phyloP scores from a whole-genome alignment of 2,888 invertebrate genomes.

The Sussaba pulchella region DNA sequence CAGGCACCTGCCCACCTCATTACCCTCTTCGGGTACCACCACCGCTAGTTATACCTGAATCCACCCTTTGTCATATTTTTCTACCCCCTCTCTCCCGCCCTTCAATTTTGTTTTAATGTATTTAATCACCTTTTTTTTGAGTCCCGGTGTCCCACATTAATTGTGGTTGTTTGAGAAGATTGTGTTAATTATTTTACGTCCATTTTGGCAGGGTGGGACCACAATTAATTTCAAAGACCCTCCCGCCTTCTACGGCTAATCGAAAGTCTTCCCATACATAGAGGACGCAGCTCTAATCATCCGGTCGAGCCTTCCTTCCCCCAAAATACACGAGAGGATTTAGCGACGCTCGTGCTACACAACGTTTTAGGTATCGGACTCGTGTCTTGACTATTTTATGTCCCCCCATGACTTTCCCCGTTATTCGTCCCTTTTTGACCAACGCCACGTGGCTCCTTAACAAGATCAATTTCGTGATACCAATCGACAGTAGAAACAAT shows the following conservation, averaged over 20 bases:
- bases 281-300: constrained; percentile 41
- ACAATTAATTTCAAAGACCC: constrained; percentile 50
- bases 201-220: too few relatives aligned
- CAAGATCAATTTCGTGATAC: constrained; percentile 58
- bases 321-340: constrained; percentile 21
- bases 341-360: constrained; percentile 26
- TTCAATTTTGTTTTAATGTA: constrained; percentile 10
- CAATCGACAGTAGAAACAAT: constrained; percentile 41
- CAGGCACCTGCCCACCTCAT: constrained; percentile 53
- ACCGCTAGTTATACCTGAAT: constrained; percentile 17
- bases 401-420: constrained; percentile 38
- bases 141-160: too few relatives aligned
- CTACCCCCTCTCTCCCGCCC: neutral
- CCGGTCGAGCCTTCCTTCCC: neutral
- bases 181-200: too few relatives aligned
- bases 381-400: constrained; percentile 47
- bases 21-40: constrained; percentile 49
- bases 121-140: constrained; percentile 16
- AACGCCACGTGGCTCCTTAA: constrained; percentile 60
- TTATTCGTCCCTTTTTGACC: constrained; percentile 7
- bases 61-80: constrained; percentile 3
- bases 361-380: constrained; percentile 32
- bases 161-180: too few relatives aligned
- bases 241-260: constrained; percentile 61
- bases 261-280: constrained; percentile 43